Conservation (phyloP, 2,797 vertebrate species). For the Hyperoplus immaculatus region DNA sequence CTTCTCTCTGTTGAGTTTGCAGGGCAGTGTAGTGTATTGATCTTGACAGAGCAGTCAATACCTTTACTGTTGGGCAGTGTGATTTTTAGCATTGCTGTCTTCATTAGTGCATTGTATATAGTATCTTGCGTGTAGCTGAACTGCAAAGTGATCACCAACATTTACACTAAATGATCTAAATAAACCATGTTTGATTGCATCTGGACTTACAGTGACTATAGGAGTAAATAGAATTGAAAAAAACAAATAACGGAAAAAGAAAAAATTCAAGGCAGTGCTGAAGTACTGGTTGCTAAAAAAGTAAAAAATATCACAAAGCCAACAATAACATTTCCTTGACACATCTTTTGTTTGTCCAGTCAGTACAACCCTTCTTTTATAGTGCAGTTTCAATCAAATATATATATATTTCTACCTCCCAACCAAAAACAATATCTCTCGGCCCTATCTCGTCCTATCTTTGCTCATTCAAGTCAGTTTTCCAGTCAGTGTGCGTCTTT, state of each 20-base stretch:
- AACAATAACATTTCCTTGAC: slow-evolving; percentile 85
- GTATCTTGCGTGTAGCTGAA: slow-evolving; percentile 84
- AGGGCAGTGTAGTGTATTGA: slow-evolving; percentile 86
- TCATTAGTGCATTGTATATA: slow-evolving; percentile 85
- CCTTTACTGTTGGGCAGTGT: slow-evolving; percentile 82
- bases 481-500: slow-evolving; percentile 84
- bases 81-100: slow-evolving; percentile 81
- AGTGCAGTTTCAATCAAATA: slow-evolving; percentile 86
- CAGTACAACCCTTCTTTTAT: slow-evolving; percentile 84
- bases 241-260: slow-evolving; percentile 79
- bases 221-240: slow-evolving; percentile 84
- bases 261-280: slow-evolving; percentile 89
- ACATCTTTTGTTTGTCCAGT: slow-evolving; percentile 84
- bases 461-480: slow-evolving; percentile 85
- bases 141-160: slow-evolving; percentile 84
- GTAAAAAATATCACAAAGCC: slow-evolving; percentile 88
- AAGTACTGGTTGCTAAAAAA: slow-evolving; percentile 89
- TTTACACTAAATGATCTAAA: slow-evolving; percentile 80
- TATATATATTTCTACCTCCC: slow-evolving; percentile 81
- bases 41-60: slow-evolving; percentile 79
- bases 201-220: slow-evolving; percentile 88
- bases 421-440: slow-evolving; percentile 76
- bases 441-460: slow-evolving; percentile 71
- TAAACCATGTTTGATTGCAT: slow-evolving; percentile 84
- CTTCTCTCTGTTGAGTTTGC: slow-evolving; percentile 85